A percentile compares a stretch with the other conserved stretches of the same genome.
phyloP scores from a whole-genome alignment of 2,888 invertebrate species.

The Chamaedrilus cognettii region DNA sequence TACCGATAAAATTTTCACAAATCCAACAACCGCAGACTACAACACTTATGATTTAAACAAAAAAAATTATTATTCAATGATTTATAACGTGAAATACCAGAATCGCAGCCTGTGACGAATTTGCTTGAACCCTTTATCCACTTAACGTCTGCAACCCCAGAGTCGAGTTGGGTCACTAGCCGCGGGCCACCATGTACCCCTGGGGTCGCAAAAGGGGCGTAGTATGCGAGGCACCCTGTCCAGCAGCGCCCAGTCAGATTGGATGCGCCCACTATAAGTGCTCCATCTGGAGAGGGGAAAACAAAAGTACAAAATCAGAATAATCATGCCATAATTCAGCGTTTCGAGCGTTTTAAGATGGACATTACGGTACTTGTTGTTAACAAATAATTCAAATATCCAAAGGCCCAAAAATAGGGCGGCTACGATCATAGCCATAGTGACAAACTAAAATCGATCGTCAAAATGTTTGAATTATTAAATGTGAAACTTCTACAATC shows the following conservation, averaged over 20 bases:
- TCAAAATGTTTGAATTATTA: not conserved
- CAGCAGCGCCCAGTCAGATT: not conserved
- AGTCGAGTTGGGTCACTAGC: not conserved
- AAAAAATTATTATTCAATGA: too few species aligned
- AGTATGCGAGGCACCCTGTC: not conserved
- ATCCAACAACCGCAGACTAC: too few species aligned
- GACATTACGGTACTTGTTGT: too few species aligned
- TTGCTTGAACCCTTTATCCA: not conserved
- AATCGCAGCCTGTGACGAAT: not conserved
- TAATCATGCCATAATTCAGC: too few species aligned
- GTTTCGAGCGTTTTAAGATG: too few species aligned
- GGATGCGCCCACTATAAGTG: not conserved
- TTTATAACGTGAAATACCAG: not conserved
- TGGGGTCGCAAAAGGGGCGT: not conserved
- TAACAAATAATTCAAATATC: too few species aligned
- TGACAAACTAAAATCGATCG: not conserved
- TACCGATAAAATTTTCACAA: too few species aligned
- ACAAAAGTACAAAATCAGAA: too few species aligned
- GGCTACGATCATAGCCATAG: not conserved
- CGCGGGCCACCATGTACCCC: too few species aligned
- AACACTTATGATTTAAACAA: too few species aligned
- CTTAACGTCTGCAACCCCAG: not conserved
- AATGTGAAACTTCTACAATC: too few species aligned
- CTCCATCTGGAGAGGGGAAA: not conserved
- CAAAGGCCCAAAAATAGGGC: too few species aligned